Conservation (phyloP, 1,140 invertebrate species). For the Hycleus phaleratus region DNA sequence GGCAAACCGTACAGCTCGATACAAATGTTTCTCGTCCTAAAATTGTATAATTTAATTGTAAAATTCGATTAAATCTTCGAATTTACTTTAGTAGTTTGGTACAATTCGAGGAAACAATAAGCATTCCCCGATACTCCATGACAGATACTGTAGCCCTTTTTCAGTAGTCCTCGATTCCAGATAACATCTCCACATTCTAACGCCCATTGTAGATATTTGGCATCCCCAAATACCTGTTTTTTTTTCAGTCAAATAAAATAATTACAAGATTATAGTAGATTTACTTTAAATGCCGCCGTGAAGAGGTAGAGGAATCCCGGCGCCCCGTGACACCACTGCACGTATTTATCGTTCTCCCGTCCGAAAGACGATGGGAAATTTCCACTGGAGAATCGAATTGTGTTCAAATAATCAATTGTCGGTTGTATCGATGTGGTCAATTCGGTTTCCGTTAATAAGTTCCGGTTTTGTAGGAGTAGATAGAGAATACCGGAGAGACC, state of each 20-base stretch:
- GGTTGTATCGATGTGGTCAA: slow-evolving; percentile 51
- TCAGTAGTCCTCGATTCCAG: slow-evolving; percentile 78
- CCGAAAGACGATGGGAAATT: slow-evolving; percentile 81
- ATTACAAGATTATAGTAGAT: too few species aligned
- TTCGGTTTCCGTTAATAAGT: slow-evolving; percentile 42
- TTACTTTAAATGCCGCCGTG: slow-evolving; percentile 66
- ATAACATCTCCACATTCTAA: slow-evolving; percentile 66
- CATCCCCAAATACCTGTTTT: slow-evolving; percentile 58
- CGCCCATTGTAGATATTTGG: slow-evolving; percentile 67
- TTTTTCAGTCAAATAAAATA: slow-evolving; percentile 15
- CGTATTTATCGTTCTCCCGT: slow-evolving; percentile 63
- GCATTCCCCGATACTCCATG: slow-evolving; percentile 90
- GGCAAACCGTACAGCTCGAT: slow-evolving; percentile 72
- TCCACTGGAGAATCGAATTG: slow-evolving; percentile 58
- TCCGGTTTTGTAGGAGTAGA: slow-evolving; percentile 63
- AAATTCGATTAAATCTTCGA: too few species aligned
- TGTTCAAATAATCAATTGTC: slow-evolving; percentile 57
- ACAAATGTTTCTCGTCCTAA: slow-evolving; percentile 60
- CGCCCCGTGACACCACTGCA: slow-evolving; percentile 95
- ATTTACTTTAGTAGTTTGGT: slow-evolving; percentile 65
- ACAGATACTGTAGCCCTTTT: slow-evolving; percentile 86
- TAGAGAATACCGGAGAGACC: slow-evolving; percentile 80
- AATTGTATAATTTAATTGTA: slow-evolving; percentile 8
- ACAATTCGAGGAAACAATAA: slow-evolving; percentile 77
- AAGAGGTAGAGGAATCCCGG: slow-evolving; percentile 78